phyloP scores from a whole-genome alignment of 2,113 vertebrate species.

The Salvator merianae region DNA sequence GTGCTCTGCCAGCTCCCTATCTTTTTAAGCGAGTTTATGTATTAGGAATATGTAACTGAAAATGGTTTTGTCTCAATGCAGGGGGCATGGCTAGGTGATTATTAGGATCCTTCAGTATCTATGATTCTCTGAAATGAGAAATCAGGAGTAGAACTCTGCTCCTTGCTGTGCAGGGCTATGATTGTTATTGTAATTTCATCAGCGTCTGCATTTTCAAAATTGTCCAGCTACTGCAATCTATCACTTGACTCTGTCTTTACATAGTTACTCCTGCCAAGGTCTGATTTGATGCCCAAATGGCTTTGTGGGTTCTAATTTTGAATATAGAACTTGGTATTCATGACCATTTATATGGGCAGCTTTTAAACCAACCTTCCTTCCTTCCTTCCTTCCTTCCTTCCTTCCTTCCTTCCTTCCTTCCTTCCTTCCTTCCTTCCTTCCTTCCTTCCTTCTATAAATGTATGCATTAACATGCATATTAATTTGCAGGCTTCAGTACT shows the following conservation, averaged over 20 bases:
- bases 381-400: no score
- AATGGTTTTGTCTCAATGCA: neutral
- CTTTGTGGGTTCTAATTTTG: conserved; percentile 3
- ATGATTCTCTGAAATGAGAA: neutral
- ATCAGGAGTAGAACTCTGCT: conserved; percentile 9
- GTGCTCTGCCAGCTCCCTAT: neutral
- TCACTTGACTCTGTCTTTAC: conserved; percentile 12
- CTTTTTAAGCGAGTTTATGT: neutral
- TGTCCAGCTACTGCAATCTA: conserved; percentile 11
- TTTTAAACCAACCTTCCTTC: neutral
- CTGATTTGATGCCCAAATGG: conserved; percentile 19
- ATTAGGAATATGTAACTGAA: neutral
- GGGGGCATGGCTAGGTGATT: neutral
- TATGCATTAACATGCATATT: neutral
- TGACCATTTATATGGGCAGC: neutral
- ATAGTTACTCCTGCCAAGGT: conserved; percentile 14
- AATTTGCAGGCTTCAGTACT: neutral
- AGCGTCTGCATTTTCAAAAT: conserved; percentile 31
- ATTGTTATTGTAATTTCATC: conserved; percentile 33
- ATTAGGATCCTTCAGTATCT: neutral
- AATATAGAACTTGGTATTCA: neutral
- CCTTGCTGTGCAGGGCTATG: neutral
- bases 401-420: no score
- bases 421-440: no score
- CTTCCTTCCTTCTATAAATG: neutral